Evolutionary conservation across 2,888 invertebrate species (phyloP).

Genomic region (Psococerastis gibbosa): DNA sequence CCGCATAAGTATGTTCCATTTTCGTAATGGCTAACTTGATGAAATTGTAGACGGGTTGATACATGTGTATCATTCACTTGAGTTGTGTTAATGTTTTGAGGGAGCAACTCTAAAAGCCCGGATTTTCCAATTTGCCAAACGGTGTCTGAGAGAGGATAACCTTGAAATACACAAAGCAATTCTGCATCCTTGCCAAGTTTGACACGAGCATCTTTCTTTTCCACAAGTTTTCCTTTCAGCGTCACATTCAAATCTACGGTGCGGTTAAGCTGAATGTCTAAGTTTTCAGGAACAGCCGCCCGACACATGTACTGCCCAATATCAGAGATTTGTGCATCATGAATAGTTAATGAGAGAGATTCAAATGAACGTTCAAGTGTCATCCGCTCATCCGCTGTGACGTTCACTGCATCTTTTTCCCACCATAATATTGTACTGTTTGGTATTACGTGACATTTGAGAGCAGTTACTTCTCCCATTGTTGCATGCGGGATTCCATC

Average conservation of each 20-base stretch:
- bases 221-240: slow-evolving; percentile 26
- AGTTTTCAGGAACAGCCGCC: slow-evolving; percentile 26
- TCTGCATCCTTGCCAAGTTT: slow-evolving; percentile 32
- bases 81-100: slow-evolving; percentile 18
- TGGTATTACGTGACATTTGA: slow-evolving; percentile 1
- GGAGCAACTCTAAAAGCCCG: slow-evolving; percentile 4
- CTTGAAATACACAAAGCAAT: slow-evolving; percentile 35
- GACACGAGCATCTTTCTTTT: slow-evolving; percentile 29
- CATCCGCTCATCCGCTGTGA: neutral
- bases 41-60: slow-evolving; percentile 35
- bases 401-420: slow-evolving; percentile 1
- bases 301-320: slow-evolving; percentile 40
- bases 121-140: slow-evolving; percentile 30
- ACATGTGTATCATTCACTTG: slow-evolving; percentile 36
- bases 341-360: slow-evolving; percentile 31
- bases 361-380: slow-evolving; percentile 23
- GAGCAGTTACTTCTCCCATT: neutral
- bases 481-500: neutral
- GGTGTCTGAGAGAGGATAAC: slow-evolving; percentile 36
- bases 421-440: slow-evolving; percentile 6
- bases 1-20: slow-evolving; percentile 50
- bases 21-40: slow-evolving; percentile 40
- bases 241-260: slow-evolving; percentile 24
- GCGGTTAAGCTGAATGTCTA: slow-evolving; percentile 22
- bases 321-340: slow-evolving; percentile 34